These are phyloP conservation scores for Eulemur mongoz DNA, from an alignment of 2,797 vertebrate species.

Conservation along the genomic window DNA sequence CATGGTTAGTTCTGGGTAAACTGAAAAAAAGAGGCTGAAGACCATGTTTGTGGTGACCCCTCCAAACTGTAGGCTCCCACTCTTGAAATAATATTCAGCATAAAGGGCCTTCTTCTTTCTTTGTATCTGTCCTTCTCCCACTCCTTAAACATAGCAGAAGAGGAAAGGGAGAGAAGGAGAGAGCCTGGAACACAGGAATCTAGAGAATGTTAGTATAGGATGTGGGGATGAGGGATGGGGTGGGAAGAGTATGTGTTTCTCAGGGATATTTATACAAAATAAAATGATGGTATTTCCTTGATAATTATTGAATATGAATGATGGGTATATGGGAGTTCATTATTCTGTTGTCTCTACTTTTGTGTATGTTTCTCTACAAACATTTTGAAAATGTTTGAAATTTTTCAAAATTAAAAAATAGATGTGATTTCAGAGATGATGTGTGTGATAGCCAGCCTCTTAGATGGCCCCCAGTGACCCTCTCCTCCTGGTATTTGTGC, in stretches of 20 bases:
- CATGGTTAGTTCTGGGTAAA: neutral
- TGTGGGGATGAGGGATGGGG: no score
- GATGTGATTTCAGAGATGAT: neutral
- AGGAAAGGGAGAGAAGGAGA: neutral
- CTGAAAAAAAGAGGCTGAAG: neutral
- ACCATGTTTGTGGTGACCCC: neutral
- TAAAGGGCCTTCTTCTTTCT: neutral
- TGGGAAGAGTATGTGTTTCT: neutral
- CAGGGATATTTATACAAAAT: neutral
- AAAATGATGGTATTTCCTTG: constrained; percentile 7
- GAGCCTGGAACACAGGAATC: neutral
- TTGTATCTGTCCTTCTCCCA: neutral
- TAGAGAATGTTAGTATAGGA: neutral
- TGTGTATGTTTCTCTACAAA: neutral
- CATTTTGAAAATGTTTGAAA: neutral
- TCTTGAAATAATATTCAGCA: neutral
- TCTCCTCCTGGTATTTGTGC: neutral
- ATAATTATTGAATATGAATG: neutral
- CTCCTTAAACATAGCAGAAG: neutral
- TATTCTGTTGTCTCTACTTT: neutral
- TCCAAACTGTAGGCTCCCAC: neutral
- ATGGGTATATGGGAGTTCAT: neutral
- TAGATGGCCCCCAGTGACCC: neutral
- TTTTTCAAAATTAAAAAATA: neutral
- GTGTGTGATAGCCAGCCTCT: neutral